phyloP scores from a whole-genome alignment of 2,797 vertebrate species.

The Clarias laeviceps region DNA sequence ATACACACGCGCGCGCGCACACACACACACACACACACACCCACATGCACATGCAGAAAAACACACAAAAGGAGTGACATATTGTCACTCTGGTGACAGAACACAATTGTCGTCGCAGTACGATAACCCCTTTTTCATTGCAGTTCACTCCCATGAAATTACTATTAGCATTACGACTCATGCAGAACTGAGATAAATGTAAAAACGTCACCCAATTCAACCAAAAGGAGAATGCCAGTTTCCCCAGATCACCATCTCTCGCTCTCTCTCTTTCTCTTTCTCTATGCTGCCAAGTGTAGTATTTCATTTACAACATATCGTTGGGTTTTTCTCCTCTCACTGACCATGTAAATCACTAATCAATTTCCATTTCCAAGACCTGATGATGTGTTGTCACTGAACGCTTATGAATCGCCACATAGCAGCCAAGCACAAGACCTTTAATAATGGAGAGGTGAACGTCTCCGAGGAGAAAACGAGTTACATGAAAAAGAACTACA shows the following conservation, averaged over 20 bases:
- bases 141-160: conserved; percentile 99
- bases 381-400: conserved; percentile 93
- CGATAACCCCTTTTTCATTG: conserved; percentile 97
- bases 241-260: conserved; percentile 94
- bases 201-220: conserved; percentile 97
- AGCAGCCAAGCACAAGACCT: conserved; percentile 79
- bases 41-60: conserved; percentile 36
- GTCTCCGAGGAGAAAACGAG: conserved; percentile 59
- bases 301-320: conserved; percentile 99
- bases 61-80: conserved; percentile 74
- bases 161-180: conserved; percentile 99
- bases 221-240: conserved; percentile 95
- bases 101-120: conserved; percentile 94
- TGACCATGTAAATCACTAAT: conserved; percentile 99
- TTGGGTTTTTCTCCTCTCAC: conserved; percentile 99
- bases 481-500: conserved; percentile 38
- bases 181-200: conserved; percentile 99
- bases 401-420: conserved; percentile 84
- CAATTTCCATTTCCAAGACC: conserved; percentile 99
- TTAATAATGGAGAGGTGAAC: conserved; percentile 80
- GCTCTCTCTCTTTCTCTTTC: conserved; percentile 56
- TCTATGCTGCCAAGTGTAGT: conserved; percentile 89
- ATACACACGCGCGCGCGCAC: conserved; percentile 62
- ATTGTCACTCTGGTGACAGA: conserved; percentile 66
- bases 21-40: conserved; percentile 25